These are phyloP conservation scores for Pteruthius melanotis DNA, from an alignment of 2,113 vertebrate genomes.

Conservation along the genomic window DNA sequence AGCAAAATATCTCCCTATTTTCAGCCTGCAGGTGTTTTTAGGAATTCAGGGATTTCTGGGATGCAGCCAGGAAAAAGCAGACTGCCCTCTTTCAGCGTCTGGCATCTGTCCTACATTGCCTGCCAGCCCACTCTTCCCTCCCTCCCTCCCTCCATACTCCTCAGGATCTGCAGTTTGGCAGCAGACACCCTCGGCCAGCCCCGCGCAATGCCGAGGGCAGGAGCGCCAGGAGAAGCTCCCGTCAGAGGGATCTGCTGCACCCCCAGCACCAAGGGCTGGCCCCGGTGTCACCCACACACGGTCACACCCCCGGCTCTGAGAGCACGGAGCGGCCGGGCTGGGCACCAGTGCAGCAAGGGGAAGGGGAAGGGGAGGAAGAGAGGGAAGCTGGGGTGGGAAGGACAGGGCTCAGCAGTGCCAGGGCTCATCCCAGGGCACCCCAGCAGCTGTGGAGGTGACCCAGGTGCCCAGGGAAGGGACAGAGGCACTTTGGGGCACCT, in stretches of 20 bases:
- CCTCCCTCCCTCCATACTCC: background rate
- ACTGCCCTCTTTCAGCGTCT: background rate
- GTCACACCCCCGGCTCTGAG: accelerated
- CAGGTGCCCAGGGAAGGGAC: background rate
- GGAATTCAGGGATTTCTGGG: background rate
- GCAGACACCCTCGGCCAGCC: background rate
- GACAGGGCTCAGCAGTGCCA: accelerated
- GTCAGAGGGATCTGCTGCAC: background rate
- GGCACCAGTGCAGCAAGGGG: accelerated
- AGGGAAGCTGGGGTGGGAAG: background rate
- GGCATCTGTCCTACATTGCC: background rate
- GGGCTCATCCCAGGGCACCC: background rate
- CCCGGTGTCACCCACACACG: accelerated
- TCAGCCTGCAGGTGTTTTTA: background rate
- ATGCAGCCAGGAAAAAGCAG: background rate
- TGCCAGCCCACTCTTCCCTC: background rate
- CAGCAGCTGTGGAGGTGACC: background rate
- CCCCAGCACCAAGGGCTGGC: accelerated
- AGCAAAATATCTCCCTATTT: background rate
- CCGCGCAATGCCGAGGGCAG: background rate
- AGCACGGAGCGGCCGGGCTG: accelerated
- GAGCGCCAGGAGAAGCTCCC: background rate
- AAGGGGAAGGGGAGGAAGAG: background rate
- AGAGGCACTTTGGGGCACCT: background rate
- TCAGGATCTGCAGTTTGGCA: background rate